Percentiles rank a stretch among this genome's conserved stretches.
phyloP scores from a whole-genome alignment of 1,140 invertebrate species.

The Mya arenaria region DNA sequence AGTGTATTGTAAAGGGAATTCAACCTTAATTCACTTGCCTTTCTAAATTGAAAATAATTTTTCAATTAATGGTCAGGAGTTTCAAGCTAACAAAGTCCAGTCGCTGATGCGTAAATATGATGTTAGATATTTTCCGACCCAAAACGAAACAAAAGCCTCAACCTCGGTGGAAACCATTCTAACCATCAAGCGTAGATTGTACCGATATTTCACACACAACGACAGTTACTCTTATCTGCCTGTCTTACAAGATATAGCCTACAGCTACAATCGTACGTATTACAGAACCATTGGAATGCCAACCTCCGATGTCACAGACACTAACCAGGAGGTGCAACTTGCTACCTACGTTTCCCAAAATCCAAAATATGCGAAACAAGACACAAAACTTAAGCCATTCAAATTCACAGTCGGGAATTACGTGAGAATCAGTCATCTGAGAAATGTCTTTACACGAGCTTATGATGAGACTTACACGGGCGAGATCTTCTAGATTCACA shows the following conservation, averaged over 20 bases:
- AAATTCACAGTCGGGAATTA: slow-evolving; percentile 53
- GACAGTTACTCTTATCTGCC: neutral
- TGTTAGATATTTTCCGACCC: neutral
- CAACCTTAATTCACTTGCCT: neutral
- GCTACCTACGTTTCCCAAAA: slow-evolving; percentile 6
- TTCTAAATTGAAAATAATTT: neutral
- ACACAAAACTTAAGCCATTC: slow-evolving; percentile 34
- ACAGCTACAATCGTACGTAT: slow-evolving; percentile 21
- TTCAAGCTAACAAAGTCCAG: neutral
- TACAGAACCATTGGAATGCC: too few relatives aligned
- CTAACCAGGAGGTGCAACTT: slow-evolving; percentile 17
- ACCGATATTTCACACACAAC: neutral
- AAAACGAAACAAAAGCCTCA: slow-evolving; percentile 8
- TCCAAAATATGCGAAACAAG: neutral
- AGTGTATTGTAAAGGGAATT: neutral
- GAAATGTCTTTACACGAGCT: slow-evolving; percentile 33
- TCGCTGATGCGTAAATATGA: too few relatives aligned
- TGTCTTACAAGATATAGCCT: neutral
- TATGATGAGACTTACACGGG: slow-evolving; percentile 53
- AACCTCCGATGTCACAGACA: too few relatives aligned
- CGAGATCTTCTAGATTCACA: slow-evolving; percentile 44
- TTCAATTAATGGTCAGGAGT: neutral
- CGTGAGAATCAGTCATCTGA: slow-evolving; percentile 45
- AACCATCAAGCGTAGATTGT: too few relatives aligned
- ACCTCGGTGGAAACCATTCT: neutral